Evolutionary conservation across 2,888 invertebrate species (phyloP), one percentile per base, ranked within the genome.

Genomic region (Mechanitis messenoides): DNA sequence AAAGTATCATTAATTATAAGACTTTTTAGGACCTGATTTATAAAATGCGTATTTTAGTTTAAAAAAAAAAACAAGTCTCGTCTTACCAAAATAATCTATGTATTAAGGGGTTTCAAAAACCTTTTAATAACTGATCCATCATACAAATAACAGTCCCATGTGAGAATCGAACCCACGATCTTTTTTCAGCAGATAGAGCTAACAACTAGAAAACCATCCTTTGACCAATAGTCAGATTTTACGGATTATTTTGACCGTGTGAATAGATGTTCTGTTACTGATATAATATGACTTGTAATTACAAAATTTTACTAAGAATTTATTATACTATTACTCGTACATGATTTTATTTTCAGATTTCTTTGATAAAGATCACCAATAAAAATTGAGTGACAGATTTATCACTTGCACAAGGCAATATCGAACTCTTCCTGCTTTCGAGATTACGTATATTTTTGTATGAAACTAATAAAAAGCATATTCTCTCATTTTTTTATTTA

Each of bases 1-100:
- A 38, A 81, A 84, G 78, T 84, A 84, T 85, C 81, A 84, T 85
- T 83, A 85, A 85, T 86, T 86, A 86, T 83, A 84, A 78, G 81
- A 33, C 35, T 63, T 60, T 58, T 63, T 63, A 50, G 11, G 31
- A 28, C 2, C 7, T 1, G 9, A 50, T 31, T 11, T 9, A 31
- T 50, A 28, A 47, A 47, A 28, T 35, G 3, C 9, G 42, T 9
- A 9, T 6, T 9, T 42, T 42, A 9, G 4, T 42, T 42, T 42
- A 42, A 20, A 20, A 20, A 20, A 20, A 20, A 20, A 20, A 20
- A 20, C 20, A 20, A 20, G 20, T 20, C 1, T 20, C 20, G 20
- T 20, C 20, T 20, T 20, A 20, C 20, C 20, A 20, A 20, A 20
- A 20, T 20, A 20, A 20, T 20, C 20, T 20, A 20, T 20, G 20